Conservation (phyloP, 2,797 vertebrate species). For the Scleropages formosus region DNA sequence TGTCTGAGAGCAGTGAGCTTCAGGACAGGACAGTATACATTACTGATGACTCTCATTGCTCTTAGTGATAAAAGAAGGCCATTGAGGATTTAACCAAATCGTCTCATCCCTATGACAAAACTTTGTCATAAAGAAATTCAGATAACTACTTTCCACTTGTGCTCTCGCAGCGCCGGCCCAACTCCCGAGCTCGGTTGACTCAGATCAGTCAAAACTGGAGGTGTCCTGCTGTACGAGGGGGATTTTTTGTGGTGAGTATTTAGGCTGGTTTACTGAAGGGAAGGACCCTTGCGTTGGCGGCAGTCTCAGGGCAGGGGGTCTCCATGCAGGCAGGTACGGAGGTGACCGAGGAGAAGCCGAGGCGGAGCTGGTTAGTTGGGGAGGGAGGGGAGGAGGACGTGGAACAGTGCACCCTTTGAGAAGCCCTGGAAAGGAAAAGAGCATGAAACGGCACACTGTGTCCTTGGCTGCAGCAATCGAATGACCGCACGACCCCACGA, state of each 20-base stretch:
- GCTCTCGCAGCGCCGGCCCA: constrained; percentile 56
- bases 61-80: not conserved
- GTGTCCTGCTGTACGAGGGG: constrained; percentile 48
- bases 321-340: not conserved
- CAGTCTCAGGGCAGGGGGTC: not conserved
- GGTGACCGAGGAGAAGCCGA: not conserved
- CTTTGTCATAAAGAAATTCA: not conserved
- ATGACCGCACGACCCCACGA: constrained; percentile 32
- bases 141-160: constrained; percentile 18
- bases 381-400: constrained; percentile 27
- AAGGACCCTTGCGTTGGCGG: too few species aligned
- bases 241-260: constrained; percentile 37
- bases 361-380: not conserved
- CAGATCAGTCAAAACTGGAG: constrained; percentile 44
- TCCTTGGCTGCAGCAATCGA: constrained; percentile 55
- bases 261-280: not conserved
- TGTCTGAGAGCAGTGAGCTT: not conserved
- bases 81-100: not conserved
- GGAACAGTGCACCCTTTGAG: constrained; percentile 16
- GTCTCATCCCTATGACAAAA: not conserved
- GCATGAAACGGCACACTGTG: constrained; percentile 59
- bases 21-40: constrained; percentile 10
- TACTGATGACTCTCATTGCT: not conserved
- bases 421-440: not conserved
- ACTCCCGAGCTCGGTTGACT: constrained; percentile 59